Base-by-base conservation (phyloP, 2,888 invertebrate species). In the Lasioglossum marginatum region DNA sequence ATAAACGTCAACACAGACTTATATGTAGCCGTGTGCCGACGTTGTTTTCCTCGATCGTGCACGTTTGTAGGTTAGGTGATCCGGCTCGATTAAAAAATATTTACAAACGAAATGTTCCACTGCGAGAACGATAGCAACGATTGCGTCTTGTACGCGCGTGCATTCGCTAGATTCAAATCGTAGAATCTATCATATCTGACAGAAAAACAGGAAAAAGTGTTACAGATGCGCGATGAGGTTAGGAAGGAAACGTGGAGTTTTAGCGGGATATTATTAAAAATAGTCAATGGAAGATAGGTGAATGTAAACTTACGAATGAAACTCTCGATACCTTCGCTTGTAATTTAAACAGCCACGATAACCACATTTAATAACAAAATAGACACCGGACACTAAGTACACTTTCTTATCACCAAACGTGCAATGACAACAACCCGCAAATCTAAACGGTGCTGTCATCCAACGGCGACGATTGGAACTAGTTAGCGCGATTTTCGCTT, bases 31-130 rank as follows among this genome's bases (percentile, higher is more conserved):
- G n/a, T 70, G 23, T 40, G 37, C n/a, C 60, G 57, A 74, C 57
- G 66, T 45, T 48, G 10, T 52, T 43, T 68, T 12, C 37, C 68
- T 45, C 4, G 48, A 71, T 37, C 4, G 14, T 45, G 14, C 27
- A 19, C 12, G 63, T 57, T 84, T 63, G 23, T 31, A 79, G 85
- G 85, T 85, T 85, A 85, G 45, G 27, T 79, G 43, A 19, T 12
- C 57, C 43, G 52, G 71, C 75, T n/a, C 31, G 60, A 37, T 37
- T 57, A 60, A 10, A 4, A 68, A 57, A 45, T 68, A 43, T 2
- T 52, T 77, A 8, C 8, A 2, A 52, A 75, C 40, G 4, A 14
- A 66, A 52, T 27, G n/a, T 66, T 14, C 37, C 23, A 27, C 27
- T 34, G 2, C 23, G n/a, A 45, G 10, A 27, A 37, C 10, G 2